A percentile compares a stretch with the other conserved stretches of the same genome.
Conservation (phyloP, 2,888 invertebrate species). For the Punctoribates punctum region DNA sequence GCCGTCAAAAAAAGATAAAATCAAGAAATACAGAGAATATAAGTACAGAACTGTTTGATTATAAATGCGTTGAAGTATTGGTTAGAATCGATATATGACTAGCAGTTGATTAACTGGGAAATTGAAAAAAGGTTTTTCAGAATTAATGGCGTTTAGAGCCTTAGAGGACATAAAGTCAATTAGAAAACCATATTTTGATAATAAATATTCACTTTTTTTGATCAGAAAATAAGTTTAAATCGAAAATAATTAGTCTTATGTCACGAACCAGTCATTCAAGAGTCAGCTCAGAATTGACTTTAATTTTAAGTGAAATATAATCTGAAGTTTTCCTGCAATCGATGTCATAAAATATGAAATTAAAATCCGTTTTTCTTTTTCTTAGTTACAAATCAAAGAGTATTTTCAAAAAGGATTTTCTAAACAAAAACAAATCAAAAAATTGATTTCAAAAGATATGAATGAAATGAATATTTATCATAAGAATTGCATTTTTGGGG, state of each 20-base stretch:
- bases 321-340: not conserved
- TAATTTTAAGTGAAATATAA: not conserved
- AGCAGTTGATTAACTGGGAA: constrained; percentile 10
- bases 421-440: not conserved
- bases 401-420: constrained; percentile 12
- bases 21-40: not conserved
- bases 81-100: constrained; percentile 27
- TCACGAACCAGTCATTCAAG: constrained; percentile 28
- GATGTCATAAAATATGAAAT: not conserved
- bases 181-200: not conserved
- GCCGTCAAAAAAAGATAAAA: not conserved
- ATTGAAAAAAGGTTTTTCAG: not conserved
- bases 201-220: not conserved
- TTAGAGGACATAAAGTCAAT: not conserved
- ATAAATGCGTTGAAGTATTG: constrained; percentile 12
- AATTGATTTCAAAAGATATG: not conserved
- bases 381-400: not conserved
- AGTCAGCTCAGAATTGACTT: not conserved
- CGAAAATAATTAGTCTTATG: not conserved
- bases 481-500: too few relatives aligned
- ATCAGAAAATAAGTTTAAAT: not conserved
- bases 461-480: not conserved
- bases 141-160: not conserved
- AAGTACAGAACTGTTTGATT: constrained; percentile 10
- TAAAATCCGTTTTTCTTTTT: not conserved